Base-by-base conservation (phyloP, 2,113 vertebrate species). In the Phaethon lepturus region DNA sequence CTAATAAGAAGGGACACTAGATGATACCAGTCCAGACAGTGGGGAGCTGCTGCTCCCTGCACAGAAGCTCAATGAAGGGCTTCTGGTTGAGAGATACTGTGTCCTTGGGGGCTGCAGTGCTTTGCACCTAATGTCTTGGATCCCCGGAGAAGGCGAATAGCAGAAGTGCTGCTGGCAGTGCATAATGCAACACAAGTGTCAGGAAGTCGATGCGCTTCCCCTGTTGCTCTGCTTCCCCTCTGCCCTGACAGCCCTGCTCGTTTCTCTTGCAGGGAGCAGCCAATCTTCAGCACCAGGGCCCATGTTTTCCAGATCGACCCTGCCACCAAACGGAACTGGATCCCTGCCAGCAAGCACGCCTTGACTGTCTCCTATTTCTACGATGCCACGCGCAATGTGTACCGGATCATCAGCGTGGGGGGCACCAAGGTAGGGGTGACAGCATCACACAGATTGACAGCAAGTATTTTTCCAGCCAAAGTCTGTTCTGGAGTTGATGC, bases 251-350 rank as follows among this genome's bases (percentile, higher is more conserved):
- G 5, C 74, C 31, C 47, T 4, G 31, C 16, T 56, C 17, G 2
- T 72, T 95, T 60, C 42, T 47, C 55, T 83, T 28, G 15, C 97
- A 99, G 99, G 98, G 99, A 99, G 98, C 99, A 99, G 97, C 99
- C 99, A 0, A 99, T 99, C 96, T 99, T 99, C 98, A 99, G 99
- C 97, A 98, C 99, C 26, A 98, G 99, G 92, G 99, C 99, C 5
- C 99, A 99, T 20, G 99, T 99, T 22, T 99, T 99, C 98, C 99
- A 99, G 98, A 99, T 99, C 1, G 99, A 99, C 94, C 99, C 99
- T 0, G 95, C 98, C 87, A 99, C 99, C 96, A 99, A 99, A 77
- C 97, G 99, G 78, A 99, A 99, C 98, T 99, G 99, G 99, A 99
- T 99, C 95, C 99, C 99, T 0, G 99, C 99, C 66, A 99, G 99